Evolutionary conservation across 2,888 invertebrate species (phyloP).

Genomic region (Ochlodes sylvanus): DNA sequence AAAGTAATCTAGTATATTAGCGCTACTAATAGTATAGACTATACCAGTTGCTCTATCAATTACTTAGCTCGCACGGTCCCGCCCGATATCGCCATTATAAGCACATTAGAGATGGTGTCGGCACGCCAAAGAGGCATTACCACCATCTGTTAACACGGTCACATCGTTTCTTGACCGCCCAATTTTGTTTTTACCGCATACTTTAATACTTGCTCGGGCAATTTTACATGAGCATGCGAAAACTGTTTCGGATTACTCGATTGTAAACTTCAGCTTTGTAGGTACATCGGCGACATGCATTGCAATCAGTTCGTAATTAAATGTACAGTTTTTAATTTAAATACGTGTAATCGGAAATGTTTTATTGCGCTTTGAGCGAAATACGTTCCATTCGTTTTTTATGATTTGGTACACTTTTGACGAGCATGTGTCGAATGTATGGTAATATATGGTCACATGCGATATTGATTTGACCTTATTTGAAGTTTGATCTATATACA

Average conservation of each 20-base stretch:
- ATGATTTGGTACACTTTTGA: constrained; percentile 10
- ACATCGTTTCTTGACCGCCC: constrained; percentile 75
- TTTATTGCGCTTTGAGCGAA: constrained; percentile 40
- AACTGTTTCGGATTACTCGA: constrained; percentile 57
- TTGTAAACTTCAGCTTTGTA: constrained; percentile 55
- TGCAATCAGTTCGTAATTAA: constrained; percentile 53
- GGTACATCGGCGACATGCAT: constrained; percentile 52
- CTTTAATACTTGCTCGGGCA: constrained; percentile 57
- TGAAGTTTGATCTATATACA: background rate
- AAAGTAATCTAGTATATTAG: constrained; percentile 56
- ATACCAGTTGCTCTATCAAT: constrained; percentile 76
- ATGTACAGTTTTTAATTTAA: constrained; percentile 52
- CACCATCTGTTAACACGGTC: constrained; percentile 77
- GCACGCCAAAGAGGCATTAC: constrained; percentile 81
- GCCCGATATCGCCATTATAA: constrained; percentile 78
- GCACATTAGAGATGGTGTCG: constrained; percentile 74
- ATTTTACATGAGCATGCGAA: constrained; percentile 73
- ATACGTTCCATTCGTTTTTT: constrained; percentile 8
- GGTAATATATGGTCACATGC: constrained; percentile 1
- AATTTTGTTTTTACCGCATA: constrained; percentile 74
- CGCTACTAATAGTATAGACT: constrained; percentile 65
- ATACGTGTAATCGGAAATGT: constrained; percentile 48
- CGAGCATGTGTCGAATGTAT: constrained; percentile 21
- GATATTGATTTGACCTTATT: constrained; percentile 6
- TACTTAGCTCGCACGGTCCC: constrained; percentile 73